Conservation (phyloP, 2,113 vertebrate genomes). For the Eptesicus fuscus region DNA sequence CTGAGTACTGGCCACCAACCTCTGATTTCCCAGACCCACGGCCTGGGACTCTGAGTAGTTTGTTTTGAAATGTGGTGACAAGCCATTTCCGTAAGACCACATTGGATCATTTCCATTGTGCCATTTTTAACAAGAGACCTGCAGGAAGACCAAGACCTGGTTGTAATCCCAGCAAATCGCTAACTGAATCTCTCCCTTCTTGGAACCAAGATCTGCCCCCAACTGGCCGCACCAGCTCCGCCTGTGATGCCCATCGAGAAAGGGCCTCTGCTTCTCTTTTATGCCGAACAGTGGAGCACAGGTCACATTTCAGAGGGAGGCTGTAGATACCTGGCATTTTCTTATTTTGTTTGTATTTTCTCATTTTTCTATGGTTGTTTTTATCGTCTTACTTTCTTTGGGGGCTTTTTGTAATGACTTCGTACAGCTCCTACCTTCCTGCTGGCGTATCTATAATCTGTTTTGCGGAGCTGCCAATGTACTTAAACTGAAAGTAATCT, state of each 20-base stretch:
- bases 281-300: slow-evolving; percentile 50
- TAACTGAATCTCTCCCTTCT: slow-evolving; percentile 68
- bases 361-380: slow-evolving; percentile 60
- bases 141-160: slow-evolving; percentile 54
- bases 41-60: slow-evolving; percentile 69
- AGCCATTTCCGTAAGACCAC: slow-evolving; percentile 49
- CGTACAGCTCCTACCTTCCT: slow-evolving; percentile 53
- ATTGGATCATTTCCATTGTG: slow-evolving; percentile 52
- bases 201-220: not conserved
- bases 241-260: slow-evolving; percentile 35
- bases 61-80: slow-evolving; percentile 64
- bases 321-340: slow-evolving; percentile 66
- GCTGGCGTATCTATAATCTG: slow-evolving; percentile 29
- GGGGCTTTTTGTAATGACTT: slow-evolving; percentile 57
- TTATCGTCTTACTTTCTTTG: slow-evolving; percentile 54
- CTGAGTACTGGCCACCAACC: slow-evolving; percentile 57
- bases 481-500: slow-evolving; percentile 34
- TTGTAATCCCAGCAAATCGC: slow-evolving; percentile 46
- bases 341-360: slow-evolving; percentile 65
- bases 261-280: slow-evolving; percentile 48
- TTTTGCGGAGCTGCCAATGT: slow-evolving; percentile 54
- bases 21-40: slow-evolving; percentile 68
- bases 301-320: slow-evolving; percentile 60
- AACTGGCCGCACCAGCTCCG: slow-evolving; percentile 39
- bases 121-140: slow-evolving; percentile 66